Evolutionary conservation across 2,113 vertebrate species (phyloP).

Genomic region (Herpailurus yagouaroundi): DNA sequence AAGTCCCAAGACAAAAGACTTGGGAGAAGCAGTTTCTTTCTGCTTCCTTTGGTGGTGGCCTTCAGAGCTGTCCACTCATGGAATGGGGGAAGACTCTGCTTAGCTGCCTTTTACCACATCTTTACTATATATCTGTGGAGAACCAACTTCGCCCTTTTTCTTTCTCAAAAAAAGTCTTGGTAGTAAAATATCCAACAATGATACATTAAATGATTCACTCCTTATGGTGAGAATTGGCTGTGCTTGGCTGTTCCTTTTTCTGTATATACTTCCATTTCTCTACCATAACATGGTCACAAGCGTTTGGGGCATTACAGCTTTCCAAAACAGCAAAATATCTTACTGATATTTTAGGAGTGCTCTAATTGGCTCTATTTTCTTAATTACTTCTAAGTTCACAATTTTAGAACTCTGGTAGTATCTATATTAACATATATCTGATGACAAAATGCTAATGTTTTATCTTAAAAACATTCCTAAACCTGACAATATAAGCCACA

Average conservation of each 20-base stretch:
- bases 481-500: background rate
- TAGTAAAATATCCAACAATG: background rate
- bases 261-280: background rate
- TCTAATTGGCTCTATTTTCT: background rate
- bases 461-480: background rate
- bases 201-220: background rate
- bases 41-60: background rate
- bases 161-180: background rate
- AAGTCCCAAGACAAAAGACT: background rate
- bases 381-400: background rate
- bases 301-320: background rate
- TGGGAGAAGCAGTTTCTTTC: background rate
- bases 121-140: background rate
- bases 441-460: background rate
- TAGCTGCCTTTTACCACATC: background rate
- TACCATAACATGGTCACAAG: background rate
- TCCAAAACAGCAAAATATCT: background rate
- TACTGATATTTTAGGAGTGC: background rate
- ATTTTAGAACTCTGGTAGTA: background rate
- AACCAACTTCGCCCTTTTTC: background rate
- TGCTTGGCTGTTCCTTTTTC: background rate
- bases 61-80: background rate
- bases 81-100: background rate
- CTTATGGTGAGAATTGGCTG: background rate
- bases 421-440: background rate